Percentiles rank a stretch among this genome's conserved stretches.
phyloP scores from a whole-genome alignment of 2,888 invertebrate genomes.

The Taenaris catops region DNA sequence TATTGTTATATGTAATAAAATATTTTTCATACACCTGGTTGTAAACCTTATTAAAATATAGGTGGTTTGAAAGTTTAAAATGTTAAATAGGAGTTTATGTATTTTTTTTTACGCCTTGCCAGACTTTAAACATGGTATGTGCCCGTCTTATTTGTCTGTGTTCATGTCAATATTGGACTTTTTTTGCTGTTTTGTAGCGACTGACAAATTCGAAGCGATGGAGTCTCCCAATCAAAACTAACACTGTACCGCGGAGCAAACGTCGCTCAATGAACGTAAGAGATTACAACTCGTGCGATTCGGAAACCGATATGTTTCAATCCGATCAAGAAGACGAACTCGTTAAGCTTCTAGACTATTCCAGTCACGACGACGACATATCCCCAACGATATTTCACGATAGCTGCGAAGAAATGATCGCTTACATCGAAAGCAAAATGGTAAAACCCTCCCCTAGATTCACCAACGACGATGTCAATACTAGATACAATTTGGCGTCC shows the following conservation, averaged over 20 bases:
- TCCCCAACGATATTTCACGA: conserved; percentile 68
- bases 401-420: conserved; percentile 61
- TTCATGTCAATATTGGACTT: conserved; percentile 44
- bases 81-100: too few species aligned
- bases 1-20: too few species aligned
- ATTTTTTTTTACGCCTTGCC: too few species aligned
- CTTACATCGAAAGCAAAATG: conserved; percentile 61
- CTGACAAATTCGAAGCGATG: conserved; percentile 65
- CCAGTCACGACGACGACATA: conserved; percentile 81
- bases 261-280: conserved; percentile 44
- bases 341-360: conserved; percentile 85
- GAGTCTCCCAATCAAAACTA: conserved; percentile 63
- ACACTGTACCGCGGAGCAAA: conserved; percentile 47
- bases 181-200: conserved; percentile 53
- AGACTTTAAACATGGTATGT: neutral
- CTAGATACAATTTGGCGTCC: conserved; percentile 57
- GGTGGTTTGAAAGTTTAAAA: too few species aligned
- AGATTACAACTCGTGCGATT: conserved; percentile 76
- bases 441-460: conserved; percentile 34
- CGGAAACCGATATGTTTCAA: conserved; percentile 87
- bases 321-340: conserved; percentile 90
- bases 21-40: too few species aligned
- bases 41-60: too few species aligned
- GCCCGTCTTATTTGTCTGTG: conserved; percentile 22
- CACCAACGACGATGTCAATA: conserved; percentile 48